Evolutionary conservation across 1,140 invertebrate genomes (phyloP).

Genomic region (Drosophila insularis): DNA sequence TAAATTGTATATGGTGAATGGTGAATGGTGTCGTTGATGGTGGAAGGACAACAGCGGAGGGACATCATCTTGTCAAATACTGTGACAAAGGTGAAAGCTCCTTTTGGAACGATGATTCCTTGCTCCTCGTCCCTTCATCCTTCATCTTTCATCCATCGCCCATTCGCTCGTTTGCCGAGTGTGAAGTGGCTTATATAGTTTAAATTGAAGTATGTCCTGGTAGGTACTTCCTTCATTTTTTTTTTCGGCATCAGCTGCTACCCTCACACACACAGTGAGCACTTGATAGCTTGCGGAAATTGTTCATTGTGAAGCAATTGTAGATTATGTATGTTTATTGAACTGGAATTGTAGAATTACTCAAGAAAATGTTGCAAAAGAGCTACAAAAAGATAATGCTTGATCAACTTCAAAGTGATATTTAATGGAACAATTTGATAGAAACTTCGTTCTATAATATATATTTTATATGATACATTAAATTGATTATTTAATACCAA

Average conservation of each 20-base stretch:
- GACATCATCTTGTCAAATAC: conserved; percentile 57
- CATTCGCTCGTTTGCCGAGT: conserved; percentile 13
- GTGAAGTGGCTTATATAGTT: conserved; percentile 59
- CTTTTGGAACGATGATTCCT: conserved; percentile 20
- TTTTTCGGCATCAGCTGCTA: conserved; percentile 10
- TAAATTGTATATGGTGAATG: neutral
- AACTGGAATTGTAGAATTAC: conserved; percentile 17
- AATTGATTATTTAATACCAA: too few species aligned
- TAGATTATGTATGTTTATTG: conserved; percentile 16
- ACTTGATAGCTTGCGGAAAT: conserved; percentile 16
- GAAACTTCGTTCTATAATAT: too few species aligned
- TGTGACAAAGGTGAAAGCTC: conserved; percentile 70
- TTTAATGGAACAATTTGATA: neutral
- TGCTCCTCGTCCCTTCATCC: neutral
- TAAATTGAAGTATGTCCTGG: conserved; percentile 63
- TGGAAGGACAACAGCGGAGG: neutral
- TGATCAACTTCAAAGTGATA: neutral
- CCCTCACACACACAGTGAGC: neutral
- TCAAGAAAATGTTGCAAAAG: conserved; percentile 5
- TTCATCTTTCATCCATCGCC: too few species aligned
- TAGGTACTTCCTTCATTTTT: conserved; percentile 30
- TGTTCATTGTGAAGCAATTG: conserved; percentile 19
- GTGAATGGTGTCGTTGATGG: too few species aligned
- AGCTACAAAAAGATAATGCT: neutral
- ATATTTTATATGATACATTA: too few species aligned